A percentile compares a stretch with the other conserved stretches of the same genome.
These are phyloP conservation scores for Haliclystus octoradiatus DNA, from an alignment of 30 jellyfish, hydroid and myxozoan species.

Conservation along the genomic window DNA sequence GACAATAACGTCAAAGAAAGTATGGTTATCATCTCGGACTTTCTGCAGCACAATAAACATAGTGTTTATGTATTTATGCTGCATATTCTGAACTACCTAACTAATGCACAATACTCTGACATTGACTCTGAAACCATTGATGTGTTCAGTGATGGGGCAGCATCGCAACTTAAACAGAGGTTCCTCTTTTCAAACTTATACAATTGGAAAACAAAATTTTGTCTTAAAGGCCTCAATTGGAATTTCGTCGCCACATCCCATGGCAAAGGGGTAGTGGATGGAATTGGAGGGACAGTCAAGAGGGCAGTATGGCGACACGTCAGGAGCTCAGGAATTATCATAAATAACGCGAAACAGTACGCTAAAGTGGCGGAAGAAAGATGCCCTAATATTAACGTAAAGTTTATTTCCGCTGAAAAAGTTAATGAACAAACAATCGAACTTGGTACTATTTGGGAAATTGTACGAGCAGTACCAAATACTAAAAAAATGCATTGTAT, in stretches of 20 bases:
- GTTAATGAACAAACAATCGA: slow-evolving; percentile 8
- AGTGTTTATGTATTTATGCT: slow-evolving; percentile 14
- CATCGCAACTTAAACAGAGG: slow-evolving; percentile 20
- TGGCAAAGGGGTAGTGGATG: slow-evolving; percentile 50
- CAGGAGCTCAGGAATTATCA: not conserved
- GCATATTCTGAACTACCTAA: slow-evolving; percentile 8
- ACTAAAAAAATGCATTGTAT: slow-evolving; percentile 13
- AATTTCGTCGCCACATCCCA: slow-evolving; percentile 34
- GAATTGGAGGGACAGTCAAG: slow-evolving; percentile 18
- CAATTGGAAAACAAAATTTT: slow-evolving; percentile 16
- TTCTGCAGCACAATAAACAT: slow-evolving; percentile 30
- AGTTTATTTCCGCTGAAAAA: not conserved
- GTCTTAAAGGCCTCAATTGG: slow-evolving; percentile 7
- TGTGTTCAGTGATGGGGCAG: slow-evolving; percentile 19
- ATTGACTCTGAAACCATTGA: slow-evolving; percentile 13
- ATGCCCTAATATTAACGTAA: not conserved
- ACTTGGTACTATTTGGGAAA: slow-evolving; percentile 7
- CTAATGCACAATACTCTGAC: slow-evolving; percentile 18
- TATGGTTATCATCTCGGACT: slow-evolving; percentile 24
- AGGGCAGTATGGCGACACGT: slow-evolving; percentile 7
- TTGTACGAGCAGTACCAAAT: slow-evolving; percentile 14
- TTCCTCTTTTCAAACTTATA: slow-evolving; percentile 7
- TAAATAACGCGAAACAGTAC: not conserved
- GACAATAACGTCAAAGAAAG: slow-evolving; percentile 25
- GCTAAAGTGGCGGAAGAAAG: slow-evolving; percentile 9